A percentile compares a stretch with the other conserved stretches of the same genome.
Evolutionary conservation across 2,797 vertebrate species (phyloP).

Genomic region (Kryptolebias ocellatus): DNA sequence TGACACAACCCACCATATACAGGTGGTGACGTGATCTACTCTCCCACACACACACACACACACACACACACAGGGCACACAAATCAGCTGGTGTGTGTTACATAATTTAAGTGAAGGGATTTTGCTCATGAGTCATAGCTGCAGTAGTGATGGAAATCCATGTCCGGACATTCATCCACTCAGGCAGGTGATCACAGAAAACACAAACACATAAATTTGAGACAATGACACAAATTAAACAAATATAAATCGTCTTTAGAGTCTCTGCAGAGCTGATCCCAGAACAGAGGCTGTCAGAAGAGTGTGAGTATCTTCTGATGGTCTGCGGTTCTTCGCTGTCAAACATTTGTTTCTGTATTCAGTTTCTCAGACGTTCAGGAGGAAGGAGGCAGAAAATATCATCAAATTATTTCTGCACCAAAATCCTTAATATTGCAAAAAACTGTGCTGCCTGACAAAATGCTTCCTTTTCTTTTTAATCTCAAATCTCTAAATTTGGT

Average conservation of each 20-base stretch:
- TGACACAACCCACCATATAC: slow-evolving; percentile 65
- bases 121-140: slow-evolving; percentile 23
- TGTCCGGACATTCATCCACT: slow-evolving; percentile 1
- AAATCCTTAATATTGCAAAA: no score
- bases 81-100: slow-evolving; percentile 26
- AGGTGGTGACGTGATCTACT: slow-evolving; percentile 53
- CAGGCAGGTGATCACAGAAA: background rate
- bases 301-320: slow-evolving; percentile 59
- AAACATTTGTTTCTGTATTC: slow-evolving; percentile 1
- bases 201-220: background rate
- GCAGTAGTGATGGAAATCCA: slow-evolving; percentile 52
- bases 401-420: no score
- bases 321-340: slow-evolving; percentile 15
- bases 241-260: slow-evolving; percentile 11
- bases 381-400: no score
- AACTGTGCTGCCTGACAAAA: no score
- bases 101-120: slow-evolving; percentile 33
- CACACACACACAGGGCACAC: slow-evolving; percentile 13
- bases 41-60: slow-evolving; percentile 33
- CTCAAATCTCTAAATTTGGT: no score
- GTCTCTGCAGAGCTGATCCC: slow-evolving; percentile 4
- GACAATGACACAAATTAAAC: background rate
- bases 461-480: no score
- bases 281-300: slow-evolving; percentile 29
- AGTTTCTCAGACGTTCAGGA: background rate